Percentiles rank a stretch among this genome's conserved stretches.
These are phyloP conservation scores for Sinocyclocheilus grahami DNA, from an alignment of 2,113 vertebrate species.

Conservation along the genomic window DNA sequence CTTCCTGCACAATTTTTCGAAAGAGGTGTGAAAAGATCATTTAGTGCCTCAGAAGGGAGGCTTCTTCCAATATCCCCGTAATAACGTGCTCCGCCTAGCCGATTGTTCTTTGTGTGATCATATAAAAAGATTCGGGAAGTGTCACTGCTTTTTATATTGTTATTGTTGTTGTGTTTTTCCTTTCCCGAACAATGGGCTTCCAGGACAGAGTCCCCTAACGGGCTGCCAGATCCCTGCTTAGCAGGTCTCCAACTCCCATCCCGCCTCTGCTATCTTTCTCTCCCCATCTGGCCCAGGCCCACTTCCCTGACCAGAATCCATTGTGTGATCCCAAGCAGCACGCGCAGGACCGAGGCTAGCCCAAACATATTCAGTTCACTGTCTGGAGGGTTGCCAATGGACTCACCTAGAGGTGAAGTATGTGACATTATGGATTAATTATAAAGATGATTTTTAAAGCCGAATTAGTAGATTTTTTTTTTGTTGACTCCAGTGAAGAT, in stretches of 20 bases:
- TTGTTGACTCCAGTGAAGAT: background rate
- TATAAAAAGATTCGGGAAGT: constrained; percentile 89
- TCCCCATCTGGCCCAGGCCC: constrained; percentile 75
- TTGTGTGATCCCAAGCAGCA: constrained; percentile 77
- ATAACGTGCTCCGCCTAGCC: constrained; percentile 70
- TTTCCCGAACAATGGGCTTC: constrained; percentile 87
- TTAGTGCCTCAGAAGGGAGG: constrained; percentile 73
- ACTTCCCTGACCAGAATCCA: constrained; percentile 75
- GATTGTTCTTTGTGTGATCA: constrained; percentile 77
- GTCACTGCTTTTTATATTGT: constrained; percentile 69
- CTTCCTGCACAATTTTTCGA: constrained; percentile 73
- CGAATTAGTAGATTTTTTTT: background rate
- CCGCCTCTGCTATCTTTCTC: constrained; percentile 76
- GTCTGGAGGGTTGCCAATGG: constrained; percentile 67
- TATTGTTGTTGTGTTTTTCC: constrained; percentile 74
- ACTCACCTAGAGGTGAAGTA: constrained; percentile 75
- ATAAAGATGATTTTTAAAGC: constrained; percentile 59
- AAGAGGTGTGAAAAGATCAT: constrained; percentile 80
- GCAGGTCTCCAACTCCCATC: constrained; percentile 73
- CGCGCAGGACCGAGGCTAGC: constrained; percentile 73
- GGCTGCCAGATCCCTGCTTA: constrained; percentile 71
- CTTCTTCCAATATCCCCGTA: constrained; percentile 76
- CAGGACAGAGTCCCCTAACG: constrained; percentile 80
- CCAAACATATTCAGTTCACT: constrained; percentile 75
- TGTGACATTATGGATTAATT: constrained; percentile 65